Percentiles rank a stretch among this genome's conserved stretches.
phyloP scores from a whole-genome alignment of 1,140 invertebrate species.

The Zaprionus nigranus region DNA sequence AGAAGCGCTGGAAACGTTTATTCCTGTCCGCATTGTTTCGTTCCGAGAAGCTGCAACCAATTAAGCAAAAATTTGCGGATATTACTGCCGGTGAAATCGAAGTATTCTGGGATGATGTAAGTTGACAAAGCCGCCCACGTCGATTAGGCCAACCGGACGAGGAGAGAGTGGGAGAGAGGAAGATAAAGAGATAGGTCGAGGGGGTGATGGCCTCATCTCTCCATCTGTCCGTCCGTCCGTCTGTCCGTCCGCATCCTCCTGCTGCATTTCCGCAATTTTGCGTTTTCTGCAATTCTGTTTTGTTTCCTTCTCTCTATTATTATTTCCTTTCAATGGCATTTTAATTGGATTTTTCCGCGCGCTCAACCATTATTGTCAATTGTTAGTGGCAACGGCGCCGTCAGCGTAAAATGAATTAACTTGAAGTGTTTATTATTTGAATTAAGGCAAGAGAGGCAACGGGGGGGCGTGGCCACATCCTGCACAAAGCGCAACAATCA shows the following conservation, averaged over 20 bases:
- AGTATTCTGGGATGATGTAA: slow-evolving; percentile 88
- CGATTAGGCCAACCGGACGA: background rate
- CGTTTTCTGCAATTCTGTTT: slow-evolving; percentile 76
- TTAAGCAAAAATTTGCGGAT: slow-evolving; percentile 92
- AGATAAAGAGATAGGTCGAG: background rate
- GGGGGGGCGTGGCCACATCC: background rate
- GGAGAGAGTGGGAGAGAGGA: background rate
- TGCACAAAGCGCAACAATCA: slow-evolving; percentile 43
- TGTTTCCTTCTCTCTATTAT: slow-evolving; percentile 82
- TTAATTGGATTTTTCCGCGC: slow-evolving; percentile 84
- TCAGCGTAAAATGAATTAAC: slow-evolving; percentile 83
- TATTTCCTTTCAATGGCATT: slow-evolving; percentile 84
- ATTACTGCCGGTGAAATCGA: slow-evolving; percentile 90
- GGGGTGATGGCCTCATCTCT: background rate
- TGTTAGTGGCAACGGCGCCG: slow-evolving; percentile 65
- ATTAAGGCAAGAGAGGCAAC: slow-evolving; percentile 63
- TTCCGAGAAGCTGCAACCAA: slow-evolving; percentile 88
- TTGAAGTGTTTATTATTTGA: slow-evolving; percentile 84
- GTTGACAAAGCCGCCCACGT: slow-evolving; percentile 43
- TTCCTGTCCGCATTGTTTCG: slow-evolving; percentile 89
- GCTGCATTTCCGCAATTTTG: slow-evolving; percentile 78
- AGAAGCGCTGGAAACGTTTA: slow-evolving; percentile 89
- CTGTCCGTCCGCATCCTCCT: slow-evolving; percentile 24
- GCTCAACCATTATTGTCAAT: slow-evolving; percentile 83
- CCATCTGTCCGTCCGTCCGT: slow-evolving; percentile 2